Base-by-base conservation (phyloP, 2,113 vertebrate genomes). In the Pseudopipra pipra region DNA sequence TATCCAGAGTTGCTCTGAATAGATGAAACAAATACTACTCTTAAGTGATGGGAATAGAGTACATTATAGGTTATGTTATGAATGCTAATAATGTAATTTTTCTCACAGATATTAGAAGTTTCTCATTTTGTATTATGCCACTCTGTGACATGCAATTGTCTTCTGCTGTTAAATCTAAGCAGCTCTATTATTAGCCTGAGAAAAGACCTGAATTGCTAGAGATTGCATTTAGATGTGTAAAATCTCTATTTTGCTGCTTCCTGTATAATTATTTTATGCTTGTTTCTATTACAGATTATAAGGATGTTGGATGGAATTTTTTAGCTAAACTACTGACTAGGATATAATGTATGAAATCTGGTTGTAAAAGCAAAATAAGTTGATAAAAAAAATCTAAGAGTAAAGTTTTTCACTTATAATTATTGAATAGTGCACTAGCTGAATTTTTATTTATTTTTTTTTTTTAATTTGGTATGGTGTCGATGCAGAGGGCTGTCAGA, bases 81-180 rank as follows among this genome's bases (percentile, higher is more conserved):
- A 94, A 95, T 95, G 71, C 41, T 93, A 92, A 93, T 91, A 71
- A 74, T 61, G 55, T 43, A 0, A 44, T 89, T 96, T 91, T 96
- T 85, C 72, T 89, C 74, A n/a, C 22, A 71, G 91, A 44, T 91
- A 77, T 63, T 89, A 37, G 31, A 87, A 90, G 37, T 91, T 95
- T 82, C 94, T 96, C 62, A 72, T 93, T 96, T 89, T 88, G 31
- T 75, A 75, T 87, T 91, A 68, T 72, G 70, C 46, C 15, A 14
- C 14, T 74, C 43, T 0, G 1, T 96, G 93, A 89, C 63, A 47
- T 19, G 68, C 58, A 92, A 55, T 85, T 95, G 91, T 91, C 83
- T 96, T 94, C 70, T 81, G 65, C 67, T 79, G 72, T 71, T 92
- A 77, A 95, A 83, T 63, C 67, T 77, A 83, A 96, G 70, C 72